Evolutionary conservation across 37 sponge, comb jelly and placozoan genomes (phyloP), one percentile per base, ranked within the genome.

Genomic region (Halichondria panicea): DNA sequence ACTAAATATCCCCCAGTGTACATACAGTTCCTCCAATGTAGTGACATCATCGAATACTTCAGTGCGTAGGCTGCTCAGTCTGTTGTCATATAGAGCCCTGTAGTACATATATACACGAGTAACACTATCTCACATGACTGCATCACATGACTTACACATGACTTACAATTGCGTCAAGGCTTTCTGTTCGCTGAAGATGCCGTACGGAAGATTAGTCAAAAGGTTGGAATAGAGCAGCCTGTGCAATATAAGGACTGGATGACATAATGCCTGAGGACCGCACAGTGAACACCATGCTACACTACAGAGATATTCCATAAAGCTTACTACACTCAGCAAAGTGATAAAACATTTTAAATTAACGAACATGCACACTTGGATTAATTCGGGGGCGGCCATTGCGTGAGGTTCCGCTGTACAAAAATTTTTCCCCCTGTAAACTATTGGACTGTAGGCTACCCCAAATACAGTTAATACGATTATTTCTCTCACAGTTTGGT

Each of bases 41-140:
- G 68, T 39, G 2, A 78, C 24, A 58, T 77, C 79, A 63, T 55
- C 46, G 35, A 78, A 85, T 54, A 48, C 40, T 25, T 33, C 52
- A 1, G 65, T 3, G 19, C 70, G 30, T 9, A 87, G 70, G 34
- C 13, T 22, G 9, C 53, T 71, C 52, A 87, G 42, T 13, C 62
- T 22, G 66, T 87, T 87, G 36, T 62, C 55, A 52, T 77, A 38
- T 2, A 87, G 77, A 41, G 82, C 64, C 41, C 88, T 87, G 63
- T 19, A 46, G 24, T 2, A 4, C 13, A 48, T 48, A 48, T 11
- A 48, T 48, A 48, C 52, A 48, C 52, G 11, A 48, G 52, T 15
- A 18, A 15, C 52, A 48, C 52, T 48, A 48, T 48, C 52, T 48
- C 15, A 48, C 52, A 48, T 21, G 8, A 66, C 7, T 34, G 45